Percentiles rank a stretch among this genome's conserved stretches.
phyloP scores from a whole-genome alignment of 1,140 invertebrate genomes.

The Lethrus apterus region DNA sequence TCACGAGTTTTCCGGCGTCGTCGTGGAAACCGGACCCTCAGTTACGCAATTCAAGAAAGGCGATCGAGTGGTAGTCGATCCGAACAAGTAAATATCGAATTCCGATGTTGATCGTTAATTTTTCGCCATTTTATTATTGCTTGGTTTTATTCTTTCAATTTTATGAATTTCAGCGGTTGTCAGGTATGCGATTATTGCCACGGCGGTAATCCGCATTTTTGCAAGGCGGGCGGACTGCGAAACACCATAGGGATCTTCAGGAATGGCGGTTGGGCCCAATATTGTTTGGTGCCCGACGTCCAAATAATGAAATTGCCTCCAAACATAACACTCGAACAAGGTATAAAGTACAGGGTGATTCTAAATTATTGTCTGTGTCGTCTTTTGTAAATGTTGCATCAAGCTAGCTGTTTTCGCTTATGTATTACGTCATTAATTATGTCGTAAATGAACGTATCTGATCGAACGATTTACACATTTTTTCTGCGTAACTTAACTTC shows the following conservation, averaged over 20 bases:
- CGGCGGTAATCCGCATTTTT: constrained; percentile 52
- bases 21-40: constrained; percentile 49
- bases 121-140: neutral
- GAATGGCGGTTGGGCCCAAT: constrained; percentile 60
- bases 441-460: no score
- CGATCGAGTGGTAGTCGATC: constrained; percentile 57
- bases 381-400: no score
- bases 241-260: constrained; percentile 54
- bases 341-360: constrained; percentile 28
- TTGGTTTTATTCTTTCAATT: no score
- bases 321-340: constrained; percentile 45
- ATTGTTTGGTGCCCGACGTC: constrained; percentile 47
- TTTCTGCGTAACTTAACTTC: no score
- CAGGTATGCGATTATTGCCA: constrained; percentile 50
- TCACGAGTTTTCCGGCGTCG: constrained; percentile 60
- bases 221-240: constrained; percentile 47
- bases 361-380: no score
- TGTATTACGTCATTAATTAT: no score
- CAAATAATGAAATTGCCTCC: constrained; percentile 49
- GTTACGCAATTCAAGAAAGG: constrained; percentile 54
- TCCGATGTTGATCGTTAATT: no score
- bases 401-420: constrained; percentile 1
- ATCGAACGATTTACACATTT: no score
- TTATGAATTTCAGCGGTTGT: constrained; percentile 43
- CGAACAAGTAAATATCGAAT: constrained; percentile 47